phyloP scores from a whole-genome alignment of 2,888 invertebrate species.

The Drosophila demipolita region DNA sequence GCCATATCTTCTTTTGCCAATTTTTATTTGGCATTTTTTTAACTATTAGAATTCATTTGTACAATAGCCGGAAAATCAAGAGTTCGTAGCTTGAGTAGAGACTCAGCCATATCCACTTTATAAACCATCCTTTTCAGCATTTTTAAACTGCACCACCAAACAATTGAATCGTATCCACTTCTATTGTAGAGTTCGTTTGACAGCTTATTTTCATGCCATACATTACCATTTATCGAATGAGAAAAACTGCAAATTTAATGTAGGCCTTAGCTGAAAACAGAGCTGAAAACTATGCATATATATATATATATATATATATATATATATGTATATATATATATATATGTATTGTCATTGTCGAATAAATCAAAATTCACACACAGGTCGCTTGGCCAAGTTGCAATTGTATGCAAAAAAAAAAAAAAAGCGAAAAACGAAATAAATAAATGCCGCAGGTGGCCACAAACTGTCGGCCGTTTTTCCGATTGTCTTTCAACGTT shows the following conservation, averaged over 20 bases:
- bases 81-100: background rate
- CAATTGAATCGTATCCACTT: conserved; percentile 28
- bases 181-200: conserved; percentile 20
- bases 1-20: background rate
- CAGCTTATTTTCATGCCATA: conserved; percentile 24
- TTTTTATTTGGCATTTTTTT: background rate
- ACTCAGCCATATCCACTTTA: background rate
- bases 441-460: conserved; percentile 75
- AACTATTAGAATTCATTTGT: background rate
- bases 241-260: conserved; percentile 43
- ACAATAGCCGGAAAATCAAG: background rate
- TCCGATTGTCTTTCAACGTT: conserved; percentile 48
- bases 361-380: conserved; percentile 73
- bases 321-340: conserved; percentile 39
- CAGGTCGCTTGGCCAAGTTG: conserved; percentile 30
- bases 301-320: conserved; percentile 33
- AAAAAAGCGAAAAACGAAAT: conserved; percentile 28
- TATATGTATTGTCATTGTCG: conserved; percentile 57
- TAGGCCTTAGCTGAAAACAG: conserved; percentile 31
- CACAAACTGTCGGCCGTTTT: conserved; percentile 52
- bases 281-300: conserved; percentile 42
- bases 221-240: conserved; percentile 25
- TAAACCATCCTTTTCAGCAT: background rate
- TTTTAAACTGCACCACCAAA: background rate
- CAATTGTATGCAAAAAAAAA: conserved; percentile 75